Percentiles rank a stretch among this genome's conserved stretches.
phyloP scores from a whole-genome alignment of 2,797 vertebrate genomes.

The Champsocephalus gunnari region DNA sequence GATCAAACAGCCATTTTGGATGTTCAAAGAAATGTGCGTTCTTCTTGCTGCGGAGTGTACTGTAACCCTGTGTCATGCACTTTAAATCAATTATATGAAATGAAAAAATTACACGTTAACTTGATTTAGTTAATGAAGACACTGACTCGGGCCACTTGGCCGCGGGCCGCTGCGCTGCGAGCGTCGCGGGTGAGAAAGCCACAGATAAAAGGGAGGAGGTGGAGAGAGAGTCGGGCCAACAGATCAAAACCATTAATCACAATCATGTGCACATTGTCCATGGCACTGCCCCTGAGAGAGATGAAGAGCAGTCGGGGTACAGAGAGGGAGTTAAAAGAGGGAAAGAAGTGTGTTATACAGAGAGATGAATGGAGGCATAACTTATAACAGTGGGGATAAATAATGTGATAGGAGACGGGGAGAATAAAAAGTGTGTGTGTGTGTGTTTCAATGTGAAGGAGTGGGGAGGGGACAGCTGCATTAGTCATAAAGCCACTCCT shows the following conservation, averaged over 20 bases:
- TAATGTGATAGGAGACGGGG: conserved; percentile 45
- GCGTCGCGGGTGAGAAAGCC: conserved; percentile 15
- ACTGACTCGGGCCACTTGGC: conserved; percentile 38
- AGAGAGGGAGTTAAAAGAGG: conserved; percentile 15
- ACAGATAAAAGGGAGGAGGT: conserved; percentile 18
- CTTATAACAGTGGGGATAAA: conserved; percentile 55
- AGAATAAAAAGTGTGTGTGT: conserved; percentile 30
- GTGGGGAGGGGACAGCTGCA: conserved; percentile 47
- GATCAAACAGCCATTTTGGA: conserved; percentile 6
- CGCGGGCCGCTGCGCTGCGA: conserved; percentile 19
- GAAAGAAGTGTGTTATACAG: conserved; percentile 28
- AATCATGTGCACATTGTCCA: conserved; percentile 64
- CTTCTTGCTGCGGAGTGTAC: conserved; percentile 4
- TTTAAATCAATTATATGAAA: conserved; percentile 59
- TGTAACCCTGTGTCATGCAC: conserved; percentile 46
- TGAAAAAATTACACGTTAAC: conserved; percentile 64
- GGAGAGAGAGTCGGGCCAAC: conserved; percentile 36
- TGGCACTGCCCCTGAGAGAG: conserved; percentile 37
- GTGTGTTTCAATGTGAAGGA: conserved; percentile 48
- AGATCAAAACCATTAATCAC: conserved; percentile 78
- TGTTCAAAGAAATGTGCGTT: conserved; percentile 1
- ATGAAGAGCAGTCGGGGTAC: conserved; percentile 25
- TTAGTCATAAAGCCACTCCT: conserved; percentile 64
- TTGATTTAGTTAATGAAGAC: conserved; percentile 68
- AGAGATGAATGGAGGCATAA: conserved; percentile 50